Evolutionary conservation across 2,113 vertebrate genomes (phyloP).

Genomic region (rat (Rattus norvegicus)): GRCr8 NC_086020.1:231869501-231870000

Average conservation of each 20-base stretch:
- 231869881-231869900: neutral
- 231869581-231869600: neutral
- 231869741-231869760: neutral
- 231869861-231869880: neutral
- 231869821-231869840: accelerated
- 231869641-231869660: neutral
- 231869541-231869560: neutral
- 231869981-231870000: neutral
- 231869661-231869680: neutral
- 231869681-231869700: neutral
- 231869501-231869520: neutral
- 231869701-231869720: neutral
- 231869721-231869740: neutral
- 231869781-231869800: neutral
- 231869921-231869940: neutral
- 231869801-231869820: neutral
- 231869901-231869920: neutral
- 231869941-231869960: neutral
- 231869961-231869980: neutral
- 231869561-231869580: neutral
- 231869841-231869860: neutral
- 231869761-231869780: neutral
- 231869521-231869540: neutral
- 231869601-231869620: neutral
- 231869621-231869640: neutral